These are phyloP conservation scores for Xiphorhynchus erythropygius DNA, from an alignment of 2,797 vertebrate genomes.

Conservation along the genomic window DNA sequence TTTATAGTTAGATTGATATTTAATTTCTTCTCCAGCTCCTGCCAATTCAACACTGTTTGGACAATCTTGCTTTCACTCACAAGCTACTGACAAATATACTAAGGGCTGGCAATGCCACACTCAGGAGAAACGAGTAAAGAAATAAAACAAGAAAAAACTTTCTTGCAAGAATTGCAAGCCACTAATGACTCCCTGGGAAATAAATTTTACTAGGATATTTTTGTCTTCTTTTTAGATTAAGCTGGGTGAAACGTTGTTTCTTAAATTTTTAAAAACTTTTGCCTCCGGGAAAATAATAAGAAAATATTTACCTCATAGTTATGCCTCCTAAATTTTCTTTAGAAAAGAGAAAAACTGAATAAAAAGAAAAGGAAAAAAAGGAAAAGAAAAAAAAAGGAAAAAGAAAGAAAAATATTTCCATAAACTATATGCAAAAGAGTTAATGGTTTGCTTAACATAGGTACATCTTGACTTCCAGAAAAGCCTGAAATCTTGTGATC, in stretches of 20 bases:
- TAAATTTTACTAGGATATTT: background rate
- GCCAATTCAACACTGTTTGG: background rate
- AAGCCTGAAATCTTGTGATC: background rate
- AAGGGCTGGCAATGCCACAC: background rate
- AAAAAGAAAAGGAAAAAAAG: fast-evolving
- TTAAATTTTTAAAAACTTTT: background rate
- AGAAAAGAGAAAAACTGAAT: background rate
- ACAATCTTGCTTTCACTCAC: background rate
- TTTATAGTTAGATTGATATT: background rate
- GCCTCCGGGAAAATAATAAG: background rate
- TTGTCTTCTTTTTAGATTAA: background rate
- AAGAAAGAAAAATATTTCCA: background rate
- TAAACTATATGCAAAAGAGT: background rate
- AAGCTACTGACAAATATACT: background rate
- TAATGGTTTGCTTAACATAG: background rate
- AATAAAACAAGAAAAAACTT: background rate
- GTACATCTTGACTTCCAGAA: background rate
- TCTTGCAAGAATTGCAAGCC: background rate
- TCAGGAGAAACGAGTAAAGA: background rate
- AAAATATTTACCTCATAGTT: background rate
- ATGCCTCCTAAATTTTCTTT: background rate
- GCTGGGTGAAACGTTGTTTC: background rate
- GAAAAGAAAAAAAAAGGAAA: background rate
- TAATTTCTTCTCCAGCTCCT: background rate
- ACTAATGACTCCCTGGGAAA: background rate